Evolutionary conservation across 2,113 vertebrate species (phyloP).

Genomic region (Neofelis nebulosa): DNA sequence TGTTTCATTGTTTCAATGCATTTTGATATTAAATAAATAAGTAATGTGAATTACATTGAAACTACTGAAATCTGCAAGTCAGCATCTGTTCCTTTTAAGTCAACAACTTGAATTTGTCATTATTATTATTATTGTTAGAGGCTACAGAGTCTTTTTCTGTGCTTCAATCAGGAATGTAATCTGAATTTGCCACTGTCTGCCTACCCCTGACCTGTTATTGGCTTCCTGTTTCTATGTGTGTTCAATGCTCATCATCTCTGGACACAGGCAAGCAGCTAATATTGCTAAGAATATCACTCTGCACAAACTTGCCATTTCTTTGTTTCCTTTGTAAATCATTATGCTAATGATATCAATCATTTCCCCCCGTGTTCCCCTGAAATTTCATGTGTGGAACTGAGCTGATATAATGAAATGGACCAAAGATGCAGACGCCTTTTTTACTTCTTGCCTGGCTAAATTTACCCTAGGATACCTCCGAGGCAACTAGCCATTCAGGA

Average conservation of each 20-base stretch:
- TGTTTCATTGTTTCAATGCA: conserved; percentile 56
- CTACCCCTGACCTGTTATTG: neutral
- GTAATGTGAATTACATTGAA: conserved; percentile 37
- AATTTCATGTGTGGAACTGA: neutral
- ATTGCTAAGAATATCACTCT: neutral
- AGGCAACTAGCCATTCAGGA: conserved; percentile 18
- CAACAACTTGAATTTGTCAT: conserved; percentile 40
- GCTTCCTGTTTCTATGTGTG: neutral
- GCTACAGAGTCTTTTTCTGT: neutral
- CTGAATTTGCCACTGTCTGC: neutral
- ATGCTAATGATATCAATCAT: neutral
- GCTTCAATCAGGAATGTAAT: neutral
- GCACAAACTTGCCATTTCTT: neutral
- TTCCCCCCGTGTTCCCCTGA: neutral
- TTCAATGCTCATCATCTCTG: neutral
- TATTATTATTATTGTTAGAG: conserved; percentile 49
- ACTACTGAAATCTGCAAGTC: conserved; percentile 54
- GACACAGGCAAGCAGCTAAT: neutral
- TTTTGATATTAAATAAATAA: conserved; percentile 67
- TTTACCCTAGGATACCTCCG: neutral
- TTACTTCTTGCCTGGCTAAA: neutral
- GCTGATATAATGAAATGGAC: neutral
- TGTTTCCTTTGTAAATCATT: conserved; percentile 50
- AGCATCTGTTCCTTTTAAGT: conserved; percentile 60
- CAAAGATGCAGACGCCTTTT: neutral